These are phyloP conservation scores for Deladenus siricidicola DNA, from an alignment of 2,888 invertebrate species.

Conservation along the genomic window DNA sequence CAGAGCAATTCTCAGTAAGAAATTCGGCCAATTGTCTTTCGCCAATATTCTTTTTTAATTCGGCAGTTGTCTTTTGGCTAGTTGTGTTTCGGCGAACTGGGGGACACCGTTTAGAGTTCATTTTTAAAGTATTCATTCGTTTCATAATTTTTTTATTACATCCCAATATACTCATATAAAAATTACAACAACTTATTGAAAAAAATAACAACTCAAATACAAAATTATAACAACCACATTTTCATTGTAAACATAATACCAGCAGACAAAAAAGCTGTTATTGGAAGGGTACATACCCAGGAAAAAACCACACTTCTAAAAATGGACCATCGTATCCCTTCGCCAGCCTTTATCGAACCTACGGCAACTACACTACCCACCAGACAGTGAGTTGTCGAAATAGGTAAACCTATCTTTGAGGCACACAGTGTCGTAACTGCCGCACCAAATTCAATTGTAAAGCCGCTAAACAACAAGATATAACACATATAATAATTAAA, in stretches of 20 bases:
- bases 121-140: too few relatives aligned
- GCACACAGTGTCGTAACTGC: conserved; percentile 90
- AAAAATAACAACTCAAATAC: too few relatives aligned
- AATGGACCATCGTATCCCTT: conserved; percentile 58
- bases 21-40: too few relatives aligned
- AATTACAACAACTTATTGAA: too few relatives aligned
- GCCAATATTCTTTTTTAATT: too few relatives aligned
- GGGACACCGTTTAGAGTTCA: too few relatives aligned
- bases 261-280: conserved; percentile 51
- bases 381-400: conserved; percentile 78
- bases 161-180: too few relatives aligned
- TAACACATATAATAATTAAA: background rate
- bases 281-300: conserved; percentile 92
- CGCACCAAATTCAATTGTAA: conserved; percentile 89
- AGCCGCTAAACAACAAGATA: conserved; percentile 64
- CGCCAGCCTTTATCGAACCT: conserved; percentile 67
- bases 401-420: conserved; percentile 77
- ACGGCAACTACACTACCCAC: conserved; percentile 97
- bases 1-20: too few relatives aligned
- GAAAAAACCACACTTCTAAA: conserved; percentile 83
- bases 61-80: too few relatives aligned
- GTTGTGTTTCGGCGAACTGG: too few relatives aligned
- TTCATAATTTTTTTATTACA: too few relatives aligned
- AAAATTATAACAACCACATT: too few relatives aligned
- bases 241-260: conserved; percentile 20